Percentiles rank a stretch among this genome's conserved stretches.
Evolutionary conservation across 2,113 vertebrate species (phyloP).

Genomic region (Rhabdomys dilectus): DNA sequence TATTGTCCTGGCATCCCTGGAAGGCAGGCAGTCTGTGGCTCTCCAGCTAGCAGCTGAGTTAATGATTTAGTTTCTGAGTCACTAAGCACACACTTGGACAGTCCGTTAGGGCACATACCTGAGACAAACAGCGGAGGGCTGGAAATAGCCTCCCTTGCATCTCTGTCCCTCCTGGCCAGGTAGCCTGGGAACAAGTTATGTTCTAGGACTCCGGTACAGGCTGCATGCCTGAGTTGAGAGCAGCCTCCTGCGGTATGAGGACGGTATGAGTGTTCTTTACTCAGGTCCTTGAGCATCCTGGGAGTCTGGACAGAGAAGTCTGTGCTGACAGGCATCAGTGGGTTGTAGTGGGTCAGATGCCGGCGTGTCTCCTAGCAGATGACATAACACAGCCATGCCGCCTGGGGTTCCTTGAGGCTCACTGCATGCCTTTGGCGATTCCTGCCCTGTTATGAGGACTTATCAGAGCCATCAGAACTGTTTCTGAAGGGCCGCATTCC

Average conservation of each 20-base stretch:
- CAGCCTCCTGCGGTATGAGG: not conserved
- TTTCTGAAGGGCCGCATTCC: not conserved
- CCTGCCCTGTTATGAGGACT: not conserved
- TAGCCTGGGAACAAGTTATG: not conserved
- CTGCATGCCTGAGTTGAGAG: not conserved
- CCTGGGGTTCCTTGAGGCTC: not conserved
- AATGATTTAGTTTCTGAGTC: slow-evolving; percentile 67
- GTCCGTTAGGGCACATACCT: not conserved
- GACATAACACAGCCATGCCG: not conserved
- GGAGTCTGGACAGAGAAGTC: slow-evolving; percentile 35
- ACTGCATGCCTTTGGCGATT: not conserved
- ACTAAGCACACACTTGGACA: slow-evolving; percentile 50
- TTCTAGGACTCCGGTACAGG: not conserved
- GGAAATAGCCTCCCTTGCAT: not conserved
- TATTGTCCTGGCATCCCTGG: rapidly evolving
- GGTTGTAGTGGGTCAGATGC: not conserved
- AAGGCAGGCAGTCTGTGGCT: not conserved
- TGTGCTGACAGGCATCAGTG: slow-evolving; percentile 17
- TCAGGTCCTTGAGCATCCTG: not conserved
- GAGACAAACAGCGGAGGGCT: not conserved
- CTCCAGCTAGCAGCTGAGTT: not conserved
- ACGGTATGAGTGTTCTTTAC: not conserved
- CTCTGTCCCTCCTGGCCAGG: not conserved
- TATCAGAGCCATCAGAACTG: not conserved
- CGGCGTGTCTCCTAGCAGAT: not conserved